phyloP scores from a whole-genome alignment of 2,113 vertebrate genomes.

The Hypomesus transpacificus region DNA sequence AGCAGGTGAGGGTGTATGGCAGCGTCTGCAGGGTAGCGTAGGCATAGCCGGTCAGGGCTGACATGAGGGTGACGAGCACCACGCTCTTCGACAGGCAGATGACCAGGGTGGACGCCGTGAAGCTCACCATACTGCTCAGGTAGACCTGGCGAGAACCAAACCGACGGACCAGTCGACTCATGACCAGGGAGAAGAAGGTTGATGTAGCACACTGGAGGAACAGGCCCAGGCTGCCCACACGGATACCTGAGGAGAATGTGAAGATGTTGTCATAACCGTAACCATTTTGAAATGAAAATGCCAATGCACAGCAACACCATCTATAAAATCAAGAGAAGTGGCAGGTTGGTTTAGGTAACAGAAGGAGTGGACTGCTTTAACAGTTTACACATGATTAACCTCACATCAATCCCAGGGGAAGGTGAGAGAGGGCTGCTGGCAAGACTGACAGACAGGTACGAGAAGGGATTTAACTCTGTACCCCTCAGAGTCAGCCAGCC shows the following conservation, averaged over 20 bases:
- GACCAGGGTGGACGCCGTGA: constrained; percentile 68
- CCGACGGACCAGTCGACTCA: constrained; percentile 68
- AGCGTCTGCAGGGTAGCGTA: constrained; percentile 76
- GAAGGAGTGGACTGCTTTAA: constrained; percentile 18
- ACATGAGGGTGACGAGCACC: constrained; percentile 70
- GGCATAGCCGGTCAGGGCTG: constrained; percentile 74
- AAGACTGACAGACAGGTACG: constrained; percentile 9
- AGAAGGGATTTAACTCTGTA: too few species aligned
- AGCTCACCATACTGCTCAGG: constrained; percentile 75
- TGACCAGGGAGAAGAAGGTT: constrained; percentile 73
- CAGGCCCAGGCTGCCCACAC: constrained; percentile 77
- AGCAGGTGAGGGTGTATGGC: constrained; percentile 77
- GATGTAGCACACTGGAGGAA: constrained; percentile 79
- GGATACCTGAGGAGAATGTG: constrained; percentile 62
- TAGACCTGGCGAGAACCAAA: constrained; percentile 72
- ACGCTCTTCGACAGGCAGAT: constrained; percentile 72
- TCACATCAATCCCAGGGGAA: constrained; percentile 26
- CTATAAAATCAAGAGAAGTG: background rate
- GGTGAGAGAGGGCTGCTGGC: background rate
- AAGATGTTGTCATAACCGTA: background rate
- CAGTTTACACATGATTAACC: constrained; percentile 24
- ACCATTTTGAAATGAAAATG: background rate
- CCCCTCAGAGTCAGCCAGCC: too few species aligned
- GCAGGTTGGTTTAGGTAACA: background rate
- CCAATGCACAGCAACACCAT: background rate